phyloP scores from a whole-genome alignment of 2,797 vertebrate species.

The Echiichthys vipera region DNA sequence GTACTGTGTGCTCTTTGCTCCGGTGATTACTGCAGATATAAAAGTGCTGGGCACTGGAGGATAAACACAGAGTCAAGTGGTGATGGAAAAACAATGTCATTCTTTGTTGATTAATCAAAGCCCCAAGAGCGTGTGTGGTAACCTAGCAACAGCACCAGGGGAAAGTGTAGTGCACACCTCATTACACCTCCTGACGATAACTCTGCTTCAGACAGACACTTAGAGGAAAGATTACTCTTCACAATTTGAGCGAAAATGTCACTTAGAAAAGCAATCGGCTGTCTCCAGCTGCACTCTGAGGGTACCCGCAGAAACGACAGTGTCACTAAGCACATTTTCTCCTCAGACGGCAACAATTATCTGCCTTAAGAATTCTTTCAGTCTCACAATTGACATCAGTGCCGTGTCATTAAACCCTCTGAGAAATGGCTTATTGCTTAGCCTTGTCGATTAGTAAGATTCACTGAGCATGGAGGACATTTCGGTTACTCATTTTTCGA shows the following conservation, averaged over 20 bases:
- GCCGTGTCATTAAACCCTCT: constrained; percentile 63
- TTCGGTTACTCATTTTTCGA: constrained; percentile 49
- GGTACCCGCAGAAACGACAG: constrained; percentile 24
- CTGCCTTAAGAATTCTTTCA: constrained; percentile 59
- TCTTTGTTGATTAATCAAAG: constrained; percentile 64
- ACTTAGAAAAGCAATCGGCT: constrained; percentile 43
- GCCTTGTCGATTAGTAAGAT: constrained; percentile 61
- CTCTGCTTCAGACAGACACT: constrained; percentile 51
- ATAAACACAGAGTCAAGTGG: constrained; percentile 43
- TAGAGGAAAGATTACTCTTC: constrained; percentile 44
- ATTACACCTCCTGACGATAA: constrained; percentile 68
- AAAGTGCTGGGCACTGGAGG: constrained; percentile 33
- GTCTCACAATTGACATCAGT: constrained; percentile 53
- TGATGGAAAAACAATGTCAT: constrained; percentile 53
- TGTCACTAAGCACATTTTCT: constrained; percentile 60
- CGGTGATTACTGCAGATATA: constrained; percentile 34
- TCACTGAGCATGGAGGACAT: constrained; percentile 53
- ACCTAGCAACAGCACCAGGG: constrained; percentile 70
- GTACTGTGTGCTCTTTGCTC: constrained; percentile 1
- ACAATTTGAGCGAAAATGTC: constrained; percentile 56
- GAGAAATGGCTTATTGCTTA: constrained; percentile 54
- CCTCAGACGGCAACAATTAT: constrained; percentile 64
- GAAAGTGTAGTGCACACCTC: constrained; percentile 54
- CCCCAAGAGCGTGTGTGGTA: constrained; percentile 51
- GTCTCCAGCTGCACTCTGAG: constrained; percentile 33